These are phyloP conservation scores for Miltochrista miniata DNA, from an alignment of 2,888 invertebrate genomes.

Conservation along the genomic window DNA sequence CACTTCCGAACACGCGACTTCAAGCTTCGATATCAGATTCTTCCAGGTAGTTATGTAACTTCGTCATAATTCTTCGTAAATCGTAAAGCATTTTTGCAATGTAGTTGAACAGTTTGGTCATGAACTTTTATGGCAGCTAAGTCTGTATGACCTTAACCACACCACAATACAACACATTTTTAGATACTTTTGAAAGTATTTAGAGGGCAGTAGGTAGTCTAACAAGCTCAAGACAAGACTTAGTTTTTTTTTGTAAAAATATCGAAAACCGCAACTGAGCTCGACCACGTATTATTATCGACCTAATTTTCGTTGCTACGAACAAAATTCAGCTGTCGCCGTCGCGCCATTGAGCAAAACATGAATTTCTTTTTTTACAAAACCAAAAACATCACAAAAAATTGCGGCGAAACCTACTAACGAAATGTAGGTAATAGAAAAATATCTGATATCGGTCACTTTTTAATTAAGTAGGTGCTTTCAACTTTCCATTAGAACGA, in stretches of 20 bases:
- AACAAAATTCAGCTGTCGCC: conserved; percentile 45
- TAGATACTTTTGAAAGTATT: too few relatives aligned
- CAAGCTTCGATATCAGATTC: conserved; percentile 26
- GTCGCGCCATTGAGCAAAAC: conserved; percentile 34
- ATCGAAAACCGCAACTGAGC: conserved; percentile 23
- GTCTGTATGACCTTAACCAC: too few relatives aligned
- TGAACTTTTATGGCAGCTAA: too few relatives aligned
- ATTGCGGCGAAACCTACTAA: conserved; percentile 53
- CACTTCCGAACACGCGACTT: conserved; percentile 56
- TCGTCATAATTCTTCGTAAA: conserved; percentile 1
- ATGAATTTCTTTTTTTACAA: conserved; percentile 35
- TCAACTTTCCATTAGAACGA: neutral
- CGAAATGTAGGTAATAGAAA: conserved; percentile 51
- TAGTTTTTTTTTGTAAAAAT: conserved; percentile 9
- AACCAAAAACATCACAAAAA: conserved; percentile 44
- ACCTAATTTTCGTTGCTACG: conserved; percentile 54
- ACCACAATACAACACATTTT: too few relatives aligned
- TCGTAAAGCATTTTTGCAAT: neutral
- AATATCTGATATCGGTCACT: conserved; percentile 26
- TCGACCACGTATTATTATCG: conserved; percentile 44
- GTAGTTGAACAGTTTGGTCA: too few relatives aligned
- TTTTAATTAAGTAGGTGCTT: neutral
- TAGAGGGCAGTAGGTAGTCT: too few relatives aligned
- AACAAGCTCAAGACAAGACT: neutral
- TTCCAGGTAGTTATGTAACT: conserved; percentile 23